Conservation (phyloP, 2,113 vertebrate species). For the Probosciger aterrimus region DNA sequence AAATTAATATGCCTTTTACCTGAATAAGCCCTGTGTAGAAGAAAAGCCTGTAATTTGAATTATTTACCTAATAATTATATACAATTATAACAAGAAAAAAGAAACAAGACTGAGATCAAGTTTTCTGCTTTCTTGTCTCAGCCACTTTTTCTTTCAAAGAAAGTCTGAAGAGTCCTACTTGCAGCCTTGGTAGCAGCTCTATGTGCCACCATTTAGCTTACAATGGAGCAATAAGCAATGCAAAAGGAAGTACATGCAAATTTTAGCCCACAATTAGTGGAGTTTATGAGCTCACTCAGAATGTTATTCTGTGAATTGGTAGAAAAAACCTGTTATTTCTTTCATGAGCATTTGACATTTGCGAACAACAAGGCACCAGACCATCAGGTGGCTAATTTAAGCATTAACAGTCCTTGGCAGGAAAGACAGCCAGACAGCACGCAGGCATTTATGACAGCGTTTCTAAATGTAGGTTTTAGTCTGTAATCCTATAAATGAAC, state of each 20-base stretch:
- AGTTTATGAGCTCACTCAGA: conserved; percentile 26
- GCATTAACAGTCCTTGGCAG: conserved; percentile 64
- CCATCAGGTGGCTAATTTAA: conserved; percentile 67
- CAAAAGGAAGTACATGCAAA: not conserved
- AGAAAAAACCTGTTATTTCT: not conserved
- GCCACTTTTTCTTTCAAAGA: not conserved
- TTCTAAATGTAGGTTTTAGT: conserved; percentile 64
- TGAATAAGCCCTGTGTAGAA: not conserved
- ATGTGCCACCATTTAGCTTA: not conserved
- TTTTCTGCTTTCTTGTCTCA: not conserved
- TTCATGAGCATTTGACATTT: conserved; percentile 59
- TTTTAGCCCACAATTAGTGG: not conserved
- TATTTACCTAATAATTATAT: not conserved
- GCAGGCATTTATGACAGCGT: conserved; percentile 64
- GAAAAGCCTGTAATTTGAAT: not conserved
- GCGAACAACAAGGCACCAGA: conserved; percentile 62
- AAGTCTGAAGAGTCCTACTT: not conserved
- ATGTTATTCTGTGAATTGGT: conserved; percentile 13
- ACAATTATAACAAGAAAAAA: not conserved
- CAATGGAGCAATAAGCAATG: not conserved
- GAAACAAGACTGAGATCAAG: not conserved
- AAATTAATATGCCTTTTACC: not conserved
- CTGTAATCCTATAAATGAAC: conserved; percentile 66
- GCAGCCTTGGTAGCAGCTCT: not conserved
- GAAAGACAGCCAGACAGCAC: conserved; percentile 53